Evolutionary conservation across 1,140 invertebrate species (phyloP).

Genomic region (Dendroctonus valens): DNA sequence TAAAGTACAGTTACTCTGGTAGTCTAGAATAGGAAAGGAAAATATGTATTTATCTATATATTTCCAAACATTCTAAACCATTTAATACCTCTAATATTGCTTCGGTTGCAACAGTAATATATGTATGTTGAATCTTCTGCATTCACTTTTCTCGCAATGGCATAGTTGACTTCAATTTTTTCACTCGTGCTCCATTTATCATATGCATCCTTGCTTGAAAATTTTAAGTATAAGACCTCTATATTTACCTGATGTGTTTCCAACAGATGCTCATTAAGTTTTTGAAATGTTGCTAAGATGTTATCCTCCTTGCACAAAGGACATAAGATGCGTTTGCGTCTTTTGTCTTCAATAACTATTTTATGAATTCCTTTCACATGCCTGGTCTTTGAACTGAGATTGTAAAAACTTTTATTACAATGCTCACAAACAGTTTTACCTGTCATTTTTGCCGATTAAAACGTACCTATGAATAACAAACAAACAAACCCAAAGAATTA

Average conservation of each 20-base stretch:
- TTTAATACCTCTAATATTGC: neutral
- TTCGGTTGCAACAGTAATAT: neutral
- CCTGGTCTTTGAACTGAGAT: neutral
- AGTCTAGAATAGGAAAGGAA: slow-evolving; percentile 3
- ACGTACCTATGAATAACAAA: too few relatives aligned
- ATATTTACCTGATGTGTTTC: neutral
- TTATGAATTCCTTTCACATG: neutral
- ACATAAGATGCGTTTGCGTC: neutral
- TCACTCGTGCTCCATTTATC: neutral
- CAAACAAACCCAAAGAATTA: too few relatives aligned
- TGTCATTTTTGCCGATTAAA: neutral
- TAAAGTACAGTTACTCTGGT: slow-evolving; percentile 6
- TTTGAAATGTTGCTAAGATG: neutral
- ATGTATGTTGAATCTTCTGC: neutral
- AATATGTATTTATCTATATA: neutral
- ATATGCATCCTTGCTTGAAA: neutral
- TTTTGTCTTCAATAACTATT: neutral
- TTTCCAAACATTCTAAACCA: neutral
- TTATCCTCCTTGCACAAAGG: neutral
- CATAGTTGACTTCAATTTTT: neutral
- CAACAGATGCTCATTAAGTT: neutral
- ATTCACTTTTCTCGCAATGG: neutral
- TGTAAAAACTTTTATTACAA: neutral
- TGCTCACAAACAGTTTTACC: neutral
- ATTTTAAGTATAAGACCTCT: neutral